A percentile compares a stretch with the other conserved stretches of the same genome.
phyloP scores from a whole-genome alignment of 2,113 vertebrate genomes.

The Tetrax tetrax region DNA sequence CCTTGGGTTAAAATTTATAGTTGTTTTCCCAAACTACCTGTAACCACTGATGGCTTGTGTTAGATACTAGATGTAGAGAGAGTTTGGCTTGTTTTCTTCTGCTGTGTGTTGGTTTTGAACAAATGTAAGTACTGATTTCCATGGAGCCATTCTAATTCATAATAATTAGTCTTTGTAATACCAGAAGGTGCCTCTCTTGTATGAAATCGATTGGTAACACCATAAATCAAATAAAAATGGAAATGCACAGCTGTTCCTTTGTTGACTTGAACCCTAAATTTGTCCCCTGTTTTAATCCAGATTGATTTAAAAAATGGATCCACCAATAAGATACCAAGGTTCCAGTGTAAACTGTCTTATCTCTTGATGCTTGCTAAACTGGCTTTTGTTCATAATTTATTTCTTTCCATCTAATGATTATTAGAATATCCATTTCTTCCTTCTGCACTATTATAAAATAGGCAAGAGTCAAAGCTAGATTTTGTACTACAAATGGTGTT shows the following conservation, averaged over 20 bases:
- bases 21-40: not conserved
- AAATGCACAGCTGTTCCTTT: constrained; percentile 4
- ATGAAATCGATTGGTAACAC: not conserved
- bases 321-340: not conserved
- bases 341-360: not conserved
- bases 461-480: not conserved
- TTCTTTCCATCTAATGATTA: not conserved
- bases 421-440: not conserved
- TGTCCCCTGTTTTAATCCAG: not conserved
- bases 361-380: not conserved
- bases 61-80: not conserved
- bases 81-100: not conserved
- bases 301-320: not conserved
- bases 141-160: not conserved
- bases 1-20: not conserved
- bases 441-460: not conserved
- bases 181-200: constrained; percentile 8
- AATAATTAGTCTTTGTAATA: not conserved
- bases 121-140: not conserved
- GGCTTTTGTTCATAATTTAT: not conserved
- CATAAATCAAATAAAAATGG: not conserved
- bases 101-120: not conserved
- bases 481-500: not conserved
- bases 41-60: not conserved
- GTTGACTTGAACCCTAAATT: not conserved